Percentiles rank a stretch among this genome's conserved stretches.
Evolutionary conservation across 37 sponge, comb jelly and placozoan genomes (phyloP).

Genomic region (Amphimedon queenslandica): DNA sequence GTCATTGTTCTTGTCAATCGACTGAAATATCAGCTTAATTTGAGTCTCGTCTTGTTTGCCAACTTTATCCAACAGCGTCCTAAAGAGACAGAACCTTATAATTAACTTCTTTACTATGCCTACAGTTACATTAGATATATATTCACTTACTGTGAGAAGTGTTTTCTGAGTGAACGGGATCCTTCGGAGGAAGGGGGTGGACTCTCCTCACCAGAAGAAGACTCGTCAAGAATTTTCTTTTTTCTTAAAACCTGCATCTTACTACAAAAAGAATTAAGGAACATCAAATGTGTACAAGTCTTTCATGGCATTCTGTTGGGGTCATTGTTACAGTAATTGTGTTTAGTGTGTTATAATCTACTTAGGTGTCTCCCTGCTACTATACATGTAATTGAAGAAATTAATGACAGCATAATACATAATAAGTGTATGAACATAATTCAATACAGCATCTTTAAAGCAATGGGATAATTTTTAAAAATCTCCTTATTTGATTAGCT

Average conservation of each 20-base stretch:
- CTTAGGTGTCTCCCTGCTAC: too few species aligned
- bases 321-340: too few species aligned
- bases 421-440: background rate
- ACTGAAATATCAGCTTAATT: slow-evolving; percentile 60
- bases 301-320: too few species aligned
- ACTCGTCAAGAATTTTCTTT: too few species aligned
- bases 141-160: slow-evolving; percentile 9
- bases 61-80: slow-evolving; percentile 18
- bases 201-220: too few species aligned
- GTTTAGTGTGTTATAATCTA: too few species aligned
- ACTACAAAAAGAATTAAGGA: too few species aligned
- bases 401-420: background rate
- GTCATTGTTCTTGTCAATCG: slow-evolving; percentile 71
- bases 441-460: background rate
- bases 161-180: background rate
- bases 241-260: background rate
- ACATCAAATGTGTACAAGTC: too few species aligned
- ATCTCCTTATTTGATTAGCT: too few species aligned
- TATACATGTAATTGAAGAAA: too few species aligned
- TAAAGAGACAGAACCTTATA: slow-evolving; percentile 7
- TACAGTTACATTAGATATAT: background rate
- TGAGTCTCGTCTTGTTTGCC: slow-evolving; percentile 39
- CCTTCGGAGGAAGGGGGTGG: too few species aligned
- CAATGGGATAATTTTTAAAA: background rate
- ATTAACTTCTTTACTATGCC: background rate